These are phyloP conservation scores for Vidua chalybeata DNA, from an alignment of 2,113 vertebrate species.

Conservation along the genomic window DNA sequence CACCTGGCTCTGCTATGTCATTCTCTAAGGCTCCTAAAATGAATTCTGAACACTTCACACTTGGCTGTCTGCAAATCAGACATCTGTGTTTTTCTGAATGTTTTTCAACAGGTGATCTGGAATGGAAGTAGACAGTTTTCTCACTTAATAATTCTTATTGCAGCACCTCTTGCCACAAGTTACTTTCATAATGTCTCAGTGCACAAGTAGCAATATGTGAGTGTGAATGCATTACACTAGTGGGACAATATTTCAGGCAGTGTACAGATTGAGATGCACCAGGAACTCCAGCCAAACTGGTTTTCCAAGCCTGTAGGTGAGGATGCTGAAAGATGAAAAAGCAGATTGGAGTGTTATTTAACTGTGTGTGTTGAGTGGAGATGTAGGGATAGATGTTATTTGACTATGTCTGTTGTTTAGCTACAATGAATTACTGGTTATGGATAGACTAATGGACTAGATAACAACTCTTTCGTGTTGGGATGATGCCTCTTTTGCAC, in stretches of 20 bases:
- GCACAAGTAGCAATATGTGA: fast-evolving
- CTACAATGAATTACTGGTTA: not conserved
- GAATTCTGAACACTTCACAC: not conserved
- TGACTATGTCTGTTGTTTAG: not conserved
- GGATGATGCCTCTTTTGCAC: not conserved
- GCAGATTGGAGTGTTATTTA: not conserved
- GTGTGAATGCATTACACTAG: not conserved
- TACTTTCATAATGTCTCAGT: not conserved
- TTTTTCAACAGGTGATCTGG: not conserved
- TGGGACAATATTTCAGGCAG: not conserved
- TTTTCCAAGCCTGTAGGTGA: not conserved
- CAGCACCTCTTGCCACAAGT: not conserved
- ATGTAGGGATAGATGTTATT: not conserved
- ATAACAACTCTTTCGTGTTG: not conserved
- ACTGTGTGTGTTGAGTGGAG: not conserved
- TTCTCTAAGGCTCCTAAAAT: not conserved
- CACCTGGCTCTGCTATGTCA: not conserved
- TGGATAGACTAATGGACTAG: not conserved
- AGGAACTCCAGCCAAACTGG: not conserved
- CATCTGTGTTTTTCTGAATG: not conserved
- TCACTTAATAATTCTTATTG: not conserved
- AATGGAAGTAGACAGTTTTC: not conserved
- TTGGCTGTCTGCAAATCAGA: not conserved
- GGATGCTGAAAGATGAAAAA: not conserved
- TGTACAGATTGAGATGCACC: not conserved